Conservation (phyloP, 2,113 vertebrate species). For the Indicator indicator region DNA sequence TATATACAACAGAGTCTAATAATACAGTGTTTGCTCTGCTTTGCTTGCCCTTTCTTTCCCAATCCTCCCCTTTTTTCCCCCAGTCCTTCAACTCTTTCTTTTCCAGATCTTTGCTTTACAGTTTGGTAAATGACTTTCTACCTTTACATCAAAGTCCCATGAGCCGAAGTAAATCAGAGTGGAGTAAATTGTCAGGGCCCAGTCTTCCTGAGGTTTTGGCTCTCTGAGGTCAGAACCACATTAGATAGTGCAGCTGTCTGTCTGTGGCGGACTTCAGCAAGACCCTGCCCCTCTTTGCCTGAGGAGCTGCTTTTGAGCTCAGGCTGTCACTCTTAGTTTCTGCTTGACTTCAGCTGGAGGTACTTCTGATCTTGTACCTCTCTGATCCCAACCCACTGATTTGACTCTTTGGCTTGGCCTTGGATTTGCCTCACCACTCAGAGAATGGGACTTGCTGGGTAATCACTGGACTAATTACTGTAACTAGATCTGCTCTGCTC, state of each 20-base stretch:
- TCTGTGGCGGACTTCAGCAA: not conserved
- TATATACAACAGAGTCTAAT: rapidly evolving
- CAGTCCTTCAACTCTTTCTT: not conserved
- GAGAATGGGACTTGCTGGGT: not conserved
- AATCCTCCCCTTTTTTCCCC: not conserved
- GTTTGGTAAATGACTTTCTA: not conserved
- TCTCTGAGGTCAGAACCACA: not conserved
- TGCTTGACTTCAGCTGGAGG: not conserved
- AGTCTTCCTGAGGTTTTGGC: not conserved
- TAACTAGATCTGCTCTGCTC: not conserved
- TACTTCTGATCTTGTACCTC: not conserved
- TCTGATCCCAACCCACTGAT: not conserved
- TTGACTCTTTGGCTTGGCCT: not conserved
- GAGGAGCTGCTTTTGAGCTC: not conserved
- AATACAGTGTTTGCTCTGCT: not conserved
- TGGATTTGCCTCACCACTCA: not conserved
- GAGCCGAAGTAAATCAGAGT: not conserved
- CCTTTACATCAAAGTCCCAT: not conserved
- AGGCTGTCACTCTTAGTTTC: not conserved
- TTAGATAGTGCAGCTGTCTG: no score
- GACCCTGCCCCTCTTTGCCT: not conserved
- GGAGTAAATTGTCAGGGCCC: not conserved
- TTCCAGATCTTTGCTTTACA: not conserved
- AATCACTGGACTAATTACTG: not conserved
- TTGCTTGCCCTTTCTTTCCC: not conserved